phyloP scores from a whole-genome alignment of 1,140 invertebrate species.

The Euura saliciscinereae region DNA sequence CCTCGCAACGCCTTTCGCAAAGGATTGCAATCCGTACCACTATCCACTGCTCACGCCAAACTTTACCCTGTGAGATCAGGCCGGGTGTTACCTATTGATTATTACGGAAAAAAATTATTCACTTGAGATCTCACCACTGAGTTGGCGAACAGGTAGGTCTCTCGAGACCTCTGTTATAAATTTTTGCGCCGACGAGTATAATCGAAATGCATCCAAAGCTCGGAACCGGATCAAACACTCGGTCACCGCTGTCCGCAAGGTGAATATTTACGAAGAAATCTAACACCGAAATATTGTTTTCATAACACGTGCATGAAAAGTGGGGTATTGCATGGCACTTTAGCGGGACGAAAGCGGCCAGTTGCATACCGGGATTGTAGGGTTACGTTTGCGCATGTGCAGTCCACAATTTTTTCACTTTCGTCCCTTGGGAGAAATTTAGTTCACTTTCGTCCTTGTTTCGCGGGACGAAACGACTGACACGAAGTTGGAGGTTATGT shows the following conservation, averaged over 20 bases:
- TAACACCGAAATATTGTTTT: background rate
- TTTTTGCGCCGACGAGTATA: too few relatives aligned
- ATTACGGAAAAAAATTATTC: background rate
- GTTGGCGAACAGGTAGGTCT: background rate
- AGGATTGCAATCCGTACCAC: background rate
- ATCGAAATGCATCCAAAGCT: background rate
- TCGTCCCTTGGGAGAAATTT: too few relatives aligned
- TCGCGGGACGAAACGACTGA: too few relatives aligned
- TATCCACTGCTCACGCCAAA: background rate
- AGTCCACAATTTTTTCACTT: too few relatives aligned
- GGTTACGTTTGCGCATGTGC: too few relatives aligned
- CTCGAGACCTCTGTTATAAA: background rate
- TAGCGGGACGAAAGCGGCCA: too few relatives aligned
- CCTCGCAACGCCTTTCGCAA: constrained; percentile 7
- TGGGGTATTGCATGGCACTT: too few relatives aligned
- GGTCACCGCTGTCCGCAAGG: background rate
- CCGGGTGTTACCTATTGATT: background rate
- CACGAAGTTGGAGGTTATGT: too few relatives aligned
- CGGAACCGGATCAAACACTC: background rate
- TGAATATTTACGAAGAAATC: background rate
- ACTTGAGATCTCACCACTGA: background rate
- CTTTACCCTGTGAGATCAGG: background rate
- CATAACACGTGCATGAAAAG: too few relatives aligned
- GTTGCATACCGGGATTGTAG: too few relatives aligned
- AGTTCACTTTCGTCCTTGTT: too few relatives aligned